Evolutionary conservation across 2,888 invertebrate species (phyloP), one percentile per base, ranked within the genome.

Genomic region (Pemphredon lugubris): DNA sequence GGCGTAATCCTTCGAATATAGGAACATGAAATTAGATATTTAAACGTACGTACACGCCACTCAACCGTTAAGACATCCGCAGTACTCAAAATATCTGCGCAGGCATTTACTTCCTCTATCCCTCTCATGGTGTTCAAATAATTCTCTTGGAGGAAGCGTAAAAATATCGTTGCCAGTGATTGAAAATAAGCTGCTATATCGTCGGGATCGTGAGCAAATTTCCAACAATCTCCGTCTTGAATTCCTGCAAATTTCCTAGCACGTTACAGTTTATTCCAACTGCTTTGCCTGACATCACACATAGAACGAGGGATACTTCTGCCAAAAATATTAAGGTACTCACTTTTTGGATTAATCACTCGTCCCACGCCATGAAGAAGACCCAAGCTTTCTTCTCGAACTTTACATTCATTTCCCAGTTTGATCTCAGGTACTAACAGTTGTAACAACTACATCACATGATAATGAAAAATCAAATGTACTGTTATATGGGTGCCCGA

Each of bases 341-440:
- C 90, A 94, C 94, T 91, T 92, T 95, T 96, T 34, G 95, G 95
- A 90, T 95, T 94, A 34, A 95, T 91, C 6, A 95, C 94, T 85
- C 95, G 92, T 20, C 95, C 95, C 14, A 96, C 91, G 0, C 94
- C 94, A 90, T 95, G 95, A 84, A 96, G 92, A 77, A 95, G 91
- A 69, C 94, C 94, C 11, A 95, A 91, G 37, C 92, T 92, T 89
- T 95, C 94, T 87, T 95, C 94, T 78, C 94, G 93, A 6, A 92
- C 92, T 85, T 94, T 90, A 47, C 87, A 88, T 21, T 86, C 85
- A 47, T 77, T 85, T 65, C 79, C 81, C 26, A 60, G 42, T 2
- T 66, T 53, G 42, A 68, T 67, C n/a, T 82, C 65, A 0, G 83
- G 75, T 2, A 88, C 88, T 89, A 51, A 23, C 54, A 59, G 64